Percentiles rank a stretch among this genome's conserved stretches.
These are phyloP conservation scores for Lapara coniferarum DNA, from an alignment of 2,888 invertebrate species.

Conservation along the genomic window DNA sequence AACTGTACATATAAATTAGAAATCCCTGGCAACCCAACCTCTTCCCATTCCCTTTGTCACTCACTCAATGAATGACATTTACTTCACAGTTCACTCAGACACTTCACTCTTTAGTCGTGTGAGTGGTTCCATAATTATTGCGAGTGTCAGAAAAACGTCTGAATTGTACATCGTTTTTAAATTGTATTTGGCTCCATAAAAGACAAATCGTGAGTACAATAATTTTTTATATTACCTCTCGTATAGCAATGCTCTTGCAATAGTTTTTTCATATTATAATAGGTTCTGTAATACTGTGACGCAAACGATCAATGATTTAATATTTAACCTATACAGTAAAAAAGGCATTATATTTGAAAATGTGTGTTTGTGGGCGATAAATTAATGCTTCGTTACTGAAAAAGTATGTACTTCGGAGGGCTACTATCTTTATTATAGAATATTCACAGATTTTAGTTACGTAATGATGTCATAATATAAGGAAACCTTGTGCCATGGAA, in stretches of 20 bases:
- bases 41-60: not conserved
- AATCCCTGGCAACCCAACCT: not conserved
- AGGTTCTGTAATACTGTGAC: not conserved
- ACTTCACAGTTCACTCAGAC: not conserved
- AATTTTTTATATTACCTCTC: not conserved
- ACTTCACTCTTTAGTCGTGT: constrained; percentile 10
- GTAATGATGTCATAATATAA: constrained; percentile 67
- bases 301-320: not conserved
- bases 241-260: not conserved
- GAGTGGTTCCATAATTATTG: constrained; percentile 13
- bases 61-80: not conserved
- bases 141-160: constrained; percentile 40
- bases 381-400: not conserved
- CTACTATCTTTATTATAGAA: not conserved
- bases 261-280: not conserved
- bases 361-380: not conserved
- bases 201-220: constrained; percentile 18
- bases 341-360: not conserved
- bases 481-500: constrained; percentile 67
- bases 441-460: constrained; percentile 58
- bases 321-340: constrained; percentile 9
- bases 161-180: constrained; percentile 39
- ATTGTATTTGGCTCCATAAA: not conserved
- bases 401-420: not conserved
- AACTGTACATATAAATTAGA: too few relatives aligned